phyloP scores from a whole-genome alignment of 2,797 vertebrate genomes.

The Sebastes vulpes region DNA sequence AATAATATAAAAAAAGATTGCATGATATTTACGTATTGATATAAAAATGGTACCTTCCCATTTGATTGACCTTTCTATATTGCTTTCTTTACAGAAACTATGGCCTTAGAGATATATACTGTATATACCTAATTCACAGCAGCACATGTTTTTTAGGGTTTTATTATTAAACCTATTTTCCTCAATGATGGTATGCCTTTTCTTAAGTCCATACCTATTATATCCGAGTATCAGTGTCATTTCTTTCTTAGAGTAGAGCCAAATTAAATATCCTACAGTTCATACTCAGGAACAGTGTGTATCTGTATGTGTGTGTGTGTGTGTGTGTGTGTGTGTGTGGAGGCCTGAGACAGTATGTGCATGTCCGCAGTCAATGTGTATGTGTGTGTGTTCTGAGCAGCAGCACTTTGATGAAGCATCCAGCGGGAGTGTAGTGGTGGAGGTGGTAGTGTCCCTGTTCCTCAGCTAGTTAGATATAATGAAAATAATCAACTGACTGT shows the following conservation, averaged over 20 bases:
- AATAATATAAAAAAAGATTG: neutral
- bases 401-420: slow-evolving; percentile 80
- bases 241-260: slow-evolving; percentile 64
- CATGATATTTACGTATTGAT: neutral
- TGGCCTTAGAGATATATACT: slow-evolving; percentile 32
- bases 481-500: slow-evolving; percentile 63
- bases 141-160: slow-evolving; percentile 38
- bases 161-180: slow-evolving; percentile 36
- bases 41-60: neutral
- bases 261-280: slow-evolving; percentile 73
- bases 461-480: slow-evolving; percentile 37
- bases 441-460: slow-evolving; percentile 25
- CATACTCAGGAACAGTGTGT: slow-evolving; percentile 90
- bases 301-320: slow-evolving; percentile 78
- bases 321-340: slow-evolving; percentile 65
- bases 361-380: slow-evolving; percentile 35
- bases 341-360: slow-evolving; percentile 33
- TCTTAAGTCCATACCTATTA: slow-evolving; percentile 29
- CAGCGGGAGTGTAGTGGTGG: slow-evolving; percentile 26
- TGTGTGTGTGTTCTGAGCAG: slow-evolving; percentile 70
- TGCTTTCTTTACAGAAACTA: slow-evolving; percentile 46
- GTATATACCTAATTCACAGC: slow-evolving; percentile 29
- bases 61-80: neutral
- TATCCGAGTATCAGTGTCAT: slow-evolving; percentile 29
- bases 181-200: slow-evolving; percentile 38